These are phyloP conservation scores for Lacerta bilineata DNA, from an alignment of 2,797 vertebrate genomes.

Conservation along the genomic window DNA sequence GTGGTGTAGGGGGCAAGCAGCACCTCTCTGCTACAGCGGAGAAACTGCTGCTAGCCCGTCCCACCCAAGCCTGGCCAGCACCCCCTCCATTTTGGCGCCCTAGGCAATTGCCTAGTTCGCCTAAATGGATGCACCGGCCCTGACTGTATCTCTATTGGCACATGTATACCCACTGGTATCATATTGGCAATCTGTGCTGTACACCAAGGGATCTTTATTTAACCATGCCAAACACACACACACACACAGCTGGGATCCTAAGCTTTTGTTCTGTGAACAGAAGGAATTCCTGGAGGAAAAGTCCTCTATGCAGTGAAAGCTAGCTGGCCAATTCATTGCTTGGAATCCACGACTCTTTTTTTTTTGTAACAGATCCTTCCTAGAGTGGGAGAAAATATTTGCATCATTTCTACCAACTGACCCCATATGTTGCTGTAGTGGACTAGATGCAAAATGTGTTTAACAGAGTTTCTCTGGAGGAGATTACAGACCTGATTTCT, in stretches of 20 bases:
- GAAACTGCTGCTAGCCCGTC: too few species aligned
- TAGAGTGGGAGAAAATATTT: slow-evolving; percentile 2
- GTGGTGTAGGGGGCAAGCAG: too few species aligned
- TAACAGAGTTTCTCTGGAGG: neutral
- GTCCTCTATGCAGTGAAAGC: neutral
- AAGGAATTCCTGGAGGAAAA: neutral
- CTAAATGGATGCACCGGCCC: too few species aligned
- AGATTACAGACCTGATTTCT: neutral
- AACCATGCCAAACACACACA: neutral
- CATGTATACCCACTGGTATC: too few species aligned
- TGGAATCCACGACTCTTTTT: neutral
- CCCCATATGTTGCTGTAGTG: neutral
- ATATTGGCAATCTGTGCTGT: too few species aligned
- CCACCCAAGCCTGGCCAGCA: too few species aligned
- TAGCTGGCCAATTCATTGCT: neutral
- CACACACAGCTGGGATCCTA: neutral
- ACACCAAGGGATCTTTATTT: neutral
- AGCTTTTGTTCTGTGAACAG: neutral
- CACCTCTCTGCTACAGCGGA: too few species aligned
- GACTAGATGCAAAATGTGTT: neutral
- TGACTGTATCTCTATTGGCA: too few species aligned
- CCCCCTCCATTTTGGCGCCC: too few species aligned
- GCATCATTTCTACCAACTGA: neutral
- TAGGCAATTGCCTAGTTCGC: too few species aligned
- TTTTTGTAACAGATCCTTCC: neutral